Evolutionary conservation across 2,888 invertebrate genomes (phyloP), one percentile per base, ranked within the genome.

Genomic region (Bombylius discolor): DNA sequence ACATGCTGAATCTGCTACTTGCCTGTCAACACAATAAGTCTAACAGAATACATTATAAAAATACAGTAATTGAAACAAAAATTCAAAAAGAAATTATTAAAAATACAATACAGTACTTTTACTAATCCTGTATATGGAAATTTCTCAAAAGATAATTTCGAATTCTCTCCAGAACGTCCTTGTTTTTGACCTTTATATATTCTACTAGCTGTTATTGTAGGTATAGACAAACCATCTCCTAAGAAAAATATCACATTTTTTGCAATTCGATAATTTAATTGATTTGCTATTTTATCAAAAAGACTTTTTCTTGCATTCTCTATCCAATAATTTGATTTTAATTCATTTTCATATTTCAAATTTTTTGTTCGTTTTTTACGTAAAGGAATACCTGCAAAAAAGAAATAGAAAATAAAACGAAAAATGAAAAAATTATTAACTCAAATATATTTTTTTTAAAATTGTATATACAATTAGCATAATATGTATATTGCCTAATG

Each of bases 1-100:
- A 59, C 83, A 85, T 0, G 87, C 87, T 0, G 87, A 87, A 68
- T 88, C 88, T 0, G 87, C 77, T 0, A 86, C 85, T 75, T 87
- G 83, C 9, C 76, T 78, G 65, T 84, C 80, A 36, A 81, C 75
- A 70, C 81, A 81, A 67, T 81, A 81, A 0, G 81, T 81, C 81
- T 81, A 60, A 23, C 23, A 23, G 23, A 23, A 23, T 11, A 64
- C 51, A 47, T 9, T 14, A 23, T 56, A 52, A 51, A 48, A 33
- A 56, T 33, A 23, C 12, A 7, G 42, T 42, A 7, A 47, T 4
- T 14, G 13, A 12, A 32, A 42, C 8, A 36, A 14, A 39, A 49
- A 14, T 53, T 23, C 13, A n/a, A 39, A 31, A 31, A 33, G 31
- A 14, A 5, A 39, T 54, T 42, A 47, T 31, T 32, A 44, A 58